A percentile compares a stretch with the other conserved stretches of the same genome.
phyloP scores from a whole-genome alignment of 1,140 invertebrate genomes.

The Oryzaephilus surinamensis region DNA sequence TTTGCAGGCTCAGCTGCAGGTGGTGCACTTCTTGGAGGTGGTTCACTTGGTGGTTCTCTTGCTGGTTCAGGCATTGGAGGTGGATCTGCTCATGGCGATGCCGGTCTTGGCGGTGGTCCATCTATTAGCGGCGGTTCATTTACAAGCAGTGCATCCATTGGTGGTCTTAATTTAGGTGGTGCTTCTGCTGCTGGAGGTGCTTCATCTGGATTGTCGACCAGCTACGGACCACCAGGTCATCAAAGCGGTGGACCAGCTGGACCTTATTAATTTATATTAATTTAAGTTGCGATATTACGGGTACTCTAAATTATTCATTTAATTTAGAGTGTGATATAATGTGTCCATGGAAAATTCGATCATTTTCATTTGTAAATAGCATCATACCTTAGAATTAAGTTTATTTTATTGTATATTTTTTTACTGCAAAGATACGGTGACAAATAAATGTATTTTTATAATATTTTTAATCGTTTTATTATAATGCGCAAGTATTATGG shows the following conservation, averaged over 20 bases:
- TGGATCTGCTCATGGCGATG: no score
- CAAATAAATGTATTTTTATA: constrained; percentile 4
- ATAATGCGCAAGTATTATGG: neutral
- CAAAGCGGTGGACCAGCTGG: neutral
- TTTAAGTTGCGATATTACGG: no score
- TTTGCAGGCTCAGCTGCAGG: neutral
- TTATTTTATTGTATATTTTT: constrained; percentile 1
- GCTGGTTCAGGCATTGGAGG: neutral
- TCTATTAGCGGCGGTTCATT: neutral
- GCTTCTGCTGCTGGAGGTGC: neutral
- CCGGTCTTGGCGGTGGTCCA: neutral
- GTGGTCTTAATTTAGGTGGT: neutral
- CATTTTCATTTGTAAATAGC: no score
- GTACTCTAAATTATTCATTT: no score
- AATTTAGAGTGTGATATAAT: no score
- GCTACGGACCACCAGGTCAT: constrained; percentile 4
- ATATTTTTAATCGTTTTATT: neutral
- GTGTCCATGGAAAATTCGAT: no score
- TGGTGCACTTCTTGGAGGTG: neutral
- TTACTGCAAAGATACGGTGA: constrained; percentile 4
- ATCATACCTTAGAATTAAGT: constrained; percentile 1
- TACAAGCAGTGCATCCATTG: neutral
- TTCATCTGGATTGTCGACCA: constrained; percentile 2
- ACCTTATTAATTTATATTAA: neutral
- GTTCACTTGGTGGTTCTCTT: neutral